Conservation (phyloP, 2,888 invertebrate species). For the Plebejus melissa region DNA sequence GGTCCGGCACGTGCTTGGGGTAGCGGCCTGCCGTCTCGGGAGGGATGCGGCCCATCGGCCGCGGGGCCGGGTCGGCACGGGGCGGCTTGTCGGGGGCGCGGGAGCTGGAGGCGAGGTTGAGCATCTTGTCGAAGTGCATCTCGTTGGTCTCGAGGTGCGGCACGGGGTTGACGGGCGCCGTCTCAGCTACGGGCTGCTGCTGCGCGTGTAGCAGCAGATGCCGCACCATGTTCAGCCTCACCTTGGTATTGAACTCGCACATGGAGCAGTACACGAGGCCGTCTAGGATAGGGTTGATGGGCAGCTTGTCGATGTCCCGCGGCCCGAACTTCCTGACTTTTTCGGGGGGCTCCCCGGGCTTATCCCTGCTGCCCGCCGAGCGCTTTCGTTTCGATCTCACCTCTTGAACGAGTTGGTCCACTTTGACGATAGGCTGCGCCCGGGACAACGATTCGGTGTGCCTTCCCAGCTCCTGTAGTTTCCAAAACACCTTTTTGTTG, state of each 20-base stretch:
- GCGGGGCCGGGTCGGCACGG: constrained; percentile 35
- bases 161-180: constrained; percentile 89
- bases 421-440: neutral
- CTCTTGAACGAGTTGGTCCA: neutral
- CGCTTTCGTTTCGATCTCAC: constrained; percentile 32
- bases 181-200: constrained; percentile 81
- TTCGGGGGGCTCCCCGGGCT: constrained; percentile 33
- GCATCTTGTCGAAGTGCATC: constrained; percentile 91
- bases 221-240: constrained; percentile 84
- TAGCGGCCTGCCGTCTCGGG: constrained; percentile 49
- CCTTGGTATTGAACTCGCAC: constrained; percentile 85
- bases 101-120: constrained; percentile 88
- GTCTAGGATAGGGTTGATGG: constrained; percentile 81
- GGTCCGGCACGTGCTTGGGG: constrained; percentile 75
- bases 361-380: constrained; percentile 30
- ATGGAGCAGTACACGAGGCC: constrained; percentile 80
- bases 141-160: constrained; percentile 88
- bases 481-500: neutral
- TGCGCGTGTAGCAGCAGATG: constrained; percentile 84
- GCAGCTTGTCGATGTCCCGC: constrained; percentile 81
- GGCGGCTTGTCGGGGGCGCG: constrained; percentile 46
- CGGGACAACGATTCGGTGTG: neutral
- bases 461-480: neutral
- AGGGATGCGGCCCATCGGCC: constrained; percentile 39
- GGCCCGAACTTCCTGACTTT: constrained; percentile 70